Evolutionary conservation across 2,113 vertebrate species (phyloP).

Genomic region (Pontoporia blainvillei): DNA sequence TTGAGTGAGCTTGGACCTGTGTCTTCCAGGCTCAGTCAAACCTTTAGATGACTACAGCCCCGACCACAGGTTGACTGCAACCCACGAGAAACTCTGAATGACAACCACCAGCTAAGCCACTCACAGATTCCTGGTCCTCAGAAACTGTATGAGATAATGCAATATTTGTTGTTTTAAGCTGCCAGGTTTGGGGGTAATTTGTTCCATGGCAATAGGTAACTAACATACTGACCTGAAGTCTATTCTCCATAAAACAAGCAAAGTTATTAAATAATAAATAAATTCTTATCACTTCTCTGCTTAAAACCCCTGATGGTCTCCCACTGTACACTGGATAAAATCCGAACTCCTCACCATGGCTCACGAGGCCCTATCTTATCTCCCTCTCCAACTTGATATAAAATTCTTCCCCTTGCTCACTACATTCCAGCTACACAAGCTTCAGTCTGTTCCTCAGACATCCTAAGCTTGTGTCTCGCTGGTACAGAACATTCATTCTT

Average conservation of each 20-base stretch:
- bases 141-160: neutral
- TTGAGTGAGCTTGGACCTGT: neutral
- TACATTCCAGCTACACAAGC: neutral
- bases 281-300: neutral
- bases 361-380: neutral
- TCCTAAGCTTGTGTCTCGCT: neutral
- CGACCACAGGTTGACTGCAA: neutral
- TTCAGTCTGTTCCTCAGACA: neutral
- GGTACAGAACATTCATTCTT: neutral
- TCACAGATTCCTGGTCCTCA: neutral
- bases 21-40: neutral
- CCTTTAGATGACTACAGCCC: neutral
- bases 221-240: neutral
- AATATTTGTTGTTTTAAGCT: constrained; percentile 10
- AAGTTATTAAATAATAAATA: constrained; percentile 22
- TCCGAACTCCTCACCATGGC: neutral
- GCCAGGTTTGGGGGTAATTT: constrained; percentile 18
- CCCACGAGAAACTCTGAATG: neutral
- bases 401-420: neutral
- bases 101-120: neutral
- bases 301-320: neutral
- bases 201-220: constrained; percentile 1
- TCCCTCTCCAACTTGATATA: neutral
- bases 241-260: constrained; percentile 32
- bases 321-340: neutral